A percentile compares a stretch with the other conserved stretches of the same genome.
These are phyloP conservation scores for Diadromus collaris DNA, from an alignment of 2,888 invertebrate genomes.

Conservation along the genomic window DNA sequence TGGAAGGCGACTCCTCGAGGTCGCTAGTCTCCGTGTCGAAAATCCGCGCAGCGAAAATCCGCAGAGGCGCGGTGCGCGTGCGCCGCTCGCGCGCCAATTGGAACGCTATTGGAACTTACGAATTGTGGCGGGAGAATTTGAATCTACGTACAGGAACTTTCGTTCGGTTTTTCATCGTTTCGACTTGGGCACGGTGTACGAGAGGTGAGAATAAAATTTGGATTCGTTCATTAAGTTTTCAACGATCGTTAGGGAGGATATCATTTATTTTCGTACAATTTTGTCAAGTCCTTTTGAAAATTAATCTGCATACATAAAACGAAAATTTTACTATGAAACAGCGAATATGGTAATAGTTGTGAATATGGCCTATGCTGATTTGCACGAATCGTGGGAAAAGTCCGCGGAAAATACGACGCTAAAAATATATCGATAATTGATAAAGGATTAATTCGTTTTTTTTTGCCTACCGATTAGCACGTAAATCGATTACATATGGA, in stretches of 20 bases:
- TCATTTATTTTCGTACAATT: background rate
- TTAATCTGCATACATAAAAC: too few relatives aligned
- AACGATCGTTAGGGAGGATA: background rate
- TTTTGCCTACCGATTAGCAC: background rate
- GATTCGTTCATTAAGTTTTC: background rate
- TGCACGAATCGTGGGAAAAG: too few relatives aligned
- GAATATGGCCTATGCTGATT: background rate
- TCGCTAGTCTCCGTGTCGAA: slow-evolving; percentile 32
- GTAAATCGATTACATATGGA: background rate
- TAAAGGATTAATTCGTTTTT: too few relatives aligned
- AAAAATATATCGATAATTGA: too few relatives aligned
- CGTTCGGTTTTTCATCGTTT: background rate
- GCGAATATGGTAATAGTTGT: background rate
- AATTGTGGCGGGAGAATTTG: background rate
- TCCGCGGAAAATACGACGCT: too few relatives aligned
- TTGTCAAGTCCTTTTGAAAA: background rate
- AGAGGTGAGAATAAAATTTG: background rate
- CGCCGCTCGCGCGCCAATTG: slow-evolving; percentile 29
- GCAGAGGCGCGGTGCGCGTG: slow-evolving; percentile 47
- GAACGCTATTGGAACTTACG: background rate
- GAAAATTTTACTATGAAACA: too few relatives aligned
- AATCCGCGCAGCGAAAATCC: slow-evolving; percentile 22
- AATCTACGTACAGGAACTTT: background rate
- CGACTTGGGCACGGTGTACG: background rate
- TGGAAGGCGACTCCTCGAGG: slow-evolving; percentile 34